Evolutionary conservation across 2,113 vertebrate species (phyloP), one percentile per base, ranked within the genome.

Genomic region (Ceratotherium simum): DNA sequence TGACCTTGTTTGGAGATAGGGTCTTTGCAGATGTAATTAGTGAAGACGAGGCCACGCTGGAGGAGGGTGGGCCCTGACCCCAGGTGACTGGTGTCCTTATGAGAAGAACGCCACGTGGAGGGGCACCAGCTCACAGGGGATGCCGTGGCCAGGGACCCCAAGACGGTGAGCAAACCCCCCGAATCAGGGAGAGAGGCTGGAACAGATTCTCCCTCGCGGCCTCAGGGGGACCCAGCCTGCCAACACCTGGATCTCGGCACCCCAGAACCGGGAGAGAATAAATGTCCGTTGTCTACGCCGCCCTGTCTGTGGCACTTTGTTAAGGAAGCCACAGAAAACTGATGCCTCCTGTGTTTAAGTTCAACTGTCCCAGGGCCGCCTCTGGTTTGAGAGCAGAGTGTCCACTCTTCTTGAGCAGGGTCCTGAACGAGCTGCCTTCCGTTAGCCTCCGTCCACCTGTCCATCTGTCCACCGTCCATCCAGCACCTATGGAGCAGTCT

Each of bases 311-410:
- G 29, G 31, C 69, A 31, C 54, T 10, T 39, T 0, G 29, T 72
- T 3, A 14, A 3, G 5, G 8, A 33, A 8, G 20, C 9, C 36
- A 2, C 29, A 2, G 36, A 5, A 33, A 8, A 4, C 1, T 1
- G 21, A 8, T 2, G 2, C 10, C 0, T 21, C n/a, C 17, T 33
- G 67, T 1, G 1, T 9, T 27, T 27, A 0, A 0, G n/a, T 2
- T 17, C 54, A 25, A 36, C 69, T 6, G 29, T 13, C 36, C 6
- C 39, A 16, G 51, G 20, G 8, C 36, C 31, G 6, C 46, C 46
- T 25, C 70, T 1, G 13, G 6, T 6, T 0, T 0, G 36, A 4
- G 1, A 58, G 54, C 70, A 14, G 20, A 17, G 18, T 0, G 3
- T 46, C 39, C 5, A 0, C 31, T 16, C 84, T 12, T 5, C 56